Evolutionary conservation across 2,888 invertebrate species (phyloP), one percentile per base, ranked within the genome.

Genomic region (Platerodrilus igneus): DNA sequence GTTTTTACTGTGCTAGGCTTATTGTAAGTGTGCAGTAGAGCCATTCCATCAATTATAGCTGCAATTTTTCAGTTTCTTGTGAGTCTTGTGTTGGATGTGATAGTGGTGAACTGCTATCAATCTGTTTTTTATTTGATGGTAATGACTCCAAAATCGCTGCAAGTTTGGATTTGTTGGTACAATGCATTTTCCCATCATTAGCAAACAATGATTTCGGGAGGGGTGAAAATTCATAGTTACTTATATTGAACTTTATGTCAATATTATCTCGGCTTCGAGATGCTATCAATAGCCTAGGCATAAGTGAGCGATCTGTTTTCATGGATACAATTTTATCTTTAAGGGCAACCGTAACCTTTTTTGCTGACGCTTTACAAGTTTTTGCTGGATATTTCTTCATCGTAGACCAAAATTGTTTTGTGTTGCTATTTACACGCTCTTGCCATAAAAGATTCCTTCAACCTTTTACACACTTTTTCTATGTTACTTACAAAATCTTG

Each of bases 271-370:
- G n/a, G 14, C 32, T 22, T 21, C 22, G 19, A 13, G 17, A 14
- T 11, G 22, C 20, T 21, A 22, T 32, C 32, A 20, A 14, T 8
- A 32, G 11, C 21, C 22, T 21, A 10, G 20, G 13, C n/a, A 32
- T 21, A 22, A 32, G 32, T 6, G 32, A 18, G 19, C 19, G 11
- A 19, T 32, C 21, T 32, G 32, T 32, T 21, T 32, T 32, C 21
- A 32, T 32, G 19, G 32, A 19, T 10, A 32, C 21, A 20, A 20
- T 32, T 32, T 32, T 20, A n/a, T 32, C 32, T 32, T 32, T 20
- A 18, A 32, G 19, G 3, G 7, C 10, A 17, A 30, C 21, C 21
- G 19, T 32, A 22, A 20, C 32, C 13, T 32, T 32, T 19, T 32
- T 32, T 14, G 32, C 32, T 32, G 21, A 14, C 11, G 15, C 21